Evolutionary conservation across 1,140 invertebrate species (phyloP), one percentile per base, ranked within the genome.

Genomic region (Laodelphax striatellus): DNA sequence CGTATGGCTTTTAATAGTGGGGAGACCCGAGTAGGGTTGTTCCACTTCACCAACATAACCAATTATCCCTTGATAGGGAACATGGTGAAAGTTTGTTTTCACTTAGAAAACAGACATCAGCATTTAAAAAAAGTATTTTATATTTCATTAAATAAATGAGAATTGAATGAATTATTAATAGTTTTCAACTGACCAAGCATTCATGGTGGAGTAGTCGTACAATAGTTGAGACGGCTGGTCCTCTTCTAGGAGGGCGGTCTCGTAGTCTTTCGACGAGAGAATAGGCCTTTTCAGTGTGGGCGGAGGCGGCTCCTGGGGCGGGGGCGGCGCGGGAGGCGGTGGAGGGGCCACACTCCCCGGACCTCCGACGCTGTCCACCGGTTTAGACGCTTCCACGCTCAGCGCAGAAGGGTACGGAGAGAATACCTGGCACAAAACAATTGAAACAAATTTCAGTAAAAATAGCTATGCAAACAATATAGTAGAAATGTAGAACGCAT

Each of bases 181-280:
- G 24, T 28, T 28, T 4, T 28, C 2, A 58, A 74, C 78, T 80
- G 68, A 90, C 90, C 91, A 95, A 17, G 85, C 86, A 71, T 91
- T 82, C 58, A 92, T 79, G 58, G 82, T 83, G 54, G 87, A 82
- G 76, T 93, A 94, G 73, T 95, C 90, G 71, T 95, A 95, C 1
- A 96, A 79, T 73, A 89, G 81, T 61, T 88, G 82, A 53, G 89
- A 80, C 53, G 85, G 83, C 65, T 87, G 83, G 70, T 90, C 86
- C 68, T 90, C 87, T 63, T 91, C 88, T 0, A 84, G 72, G 1
- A 87, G 77, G 64, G 83, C 81, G 58, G 83, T 80, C 65, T 90
- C 85, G 55, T 87, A 82, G 65, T 88, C 86, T 68, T 83, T 83
- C 0, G 82, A 80, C 14, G 79, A 80, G 43, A 93, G 75, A 50